Evolutionary conservation across 1,140 invertebrate genomes (phyloP).

Genomic region (Anadara kagoshimensis): DNA sequence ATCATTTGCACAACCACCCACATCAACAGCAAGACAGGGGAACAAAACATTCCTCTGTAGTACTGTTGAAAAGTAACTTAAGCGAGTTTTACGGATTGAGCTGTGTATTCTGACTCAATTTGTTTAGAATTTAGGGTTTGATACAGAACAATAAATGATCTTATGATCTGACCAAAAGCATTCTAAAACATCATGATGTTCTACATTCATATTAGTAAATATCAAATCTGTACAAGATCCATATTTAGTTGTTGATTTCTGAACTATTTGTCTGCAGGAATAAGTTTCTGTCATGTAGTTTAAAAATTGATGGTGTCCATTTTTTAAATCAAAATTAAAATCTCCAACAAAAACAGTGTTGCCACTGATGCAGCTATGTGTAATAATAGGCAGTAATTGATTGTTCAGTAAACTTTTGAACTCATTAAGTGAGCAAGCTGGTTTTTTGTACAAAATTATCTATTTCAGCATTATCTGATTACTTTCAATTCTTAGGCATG

Average conservation of each 20-base stretch:
- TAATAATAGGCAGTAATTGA: background rate
- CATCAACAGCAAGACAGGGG: no score
- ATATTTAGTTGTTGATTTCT: constrained; percentile 10
- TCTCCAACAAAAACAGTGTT: constrained; percentile 23
- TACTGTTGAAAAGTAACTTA: no score
- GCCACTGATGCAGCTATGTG: background rate
- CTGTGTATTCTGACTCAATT: no score
- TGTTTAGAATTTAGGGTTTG: no score
- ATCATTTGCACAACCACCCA: no score
- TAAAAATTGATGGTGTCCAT: constrained; percentile 17
- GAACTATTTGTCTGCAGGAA: constrained; percentile 12
- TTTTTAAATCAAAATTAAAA: constrained; percentile 31
- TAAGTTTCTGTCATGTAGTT: constrained; percentile 21
- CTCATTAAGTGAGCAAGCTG: constrained; percentile 9
- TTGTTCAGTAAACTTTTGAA: background rate
- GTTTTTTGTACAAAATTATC: constrained; percentile 7
- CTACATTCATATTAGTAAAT: background rate
- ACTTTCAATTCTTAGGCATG: no score
- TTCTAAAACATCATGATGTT: no score
- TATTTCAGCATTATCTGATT: no score
- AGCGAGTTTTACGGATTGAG: no score
- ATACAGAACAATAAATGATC: no score
- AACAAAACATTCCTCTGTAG: no score
- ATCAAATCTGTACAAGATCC: constrained; percentile 18
- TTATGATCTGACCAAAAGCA: no score